Conservation (phyloP, 2,888 invertebrate genomes). For the Cerastoderma edule region DNA sequence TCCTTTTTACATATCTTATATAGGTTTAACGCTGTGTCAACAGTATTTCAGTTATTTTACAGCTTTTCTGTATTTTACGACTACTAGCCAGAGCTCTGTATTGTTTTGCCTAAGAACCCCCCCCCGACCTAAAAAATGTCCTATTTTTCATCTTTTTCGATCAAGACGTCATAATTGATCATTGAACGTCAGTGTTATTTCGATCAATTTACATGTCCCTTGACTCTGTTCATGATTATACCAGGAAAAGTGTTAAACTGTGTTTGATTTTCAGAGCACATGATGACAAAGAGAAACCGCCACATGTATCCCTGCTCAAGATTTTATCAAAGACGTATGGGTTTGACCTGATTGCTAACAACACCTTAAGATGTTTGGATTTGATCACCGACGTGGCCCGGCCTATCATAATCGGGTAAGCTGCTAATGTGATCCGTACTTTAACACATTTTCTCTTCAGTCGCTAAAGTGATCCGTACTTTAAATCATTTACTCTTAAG, state of each 20-base stretch:
- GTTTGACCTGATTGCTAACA: conserved; percentile 3
- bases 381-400: neutral
- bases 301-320: conserved; percentile 9
- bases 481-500: no score
- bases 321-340: conserved; percentile 18
- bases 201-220: no score
- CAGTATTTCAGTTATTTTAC: no score
- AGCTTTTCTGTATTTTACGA: no score
- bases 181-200: no score
- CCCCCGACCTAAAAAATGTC: no score
- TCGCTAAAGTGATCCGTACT: no score
- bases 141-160: neutral
- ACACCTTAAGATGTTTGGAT: neutral
- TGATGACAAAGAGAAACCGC: neutral
- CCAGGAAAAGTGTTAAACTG: neutral
- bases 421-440: neutral
- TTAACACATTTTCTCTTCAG: neutral
- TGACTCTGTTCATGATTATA: neutral
- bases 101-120: no score
- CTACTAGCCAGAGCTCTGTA: no score
- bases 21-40: no score
- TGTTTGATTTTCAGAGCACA: conserved; percentile 16
- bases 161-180: no score
- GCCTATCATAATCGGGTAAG: conserved; percentile 20
- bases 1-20: no score